A percentile compares a stretch with the other conserved stretches of the same genome.
Evolutionary conservation across 1,140 invertebrate species (phyloP).

Genomic region (Arion vulgaris): DNA sequence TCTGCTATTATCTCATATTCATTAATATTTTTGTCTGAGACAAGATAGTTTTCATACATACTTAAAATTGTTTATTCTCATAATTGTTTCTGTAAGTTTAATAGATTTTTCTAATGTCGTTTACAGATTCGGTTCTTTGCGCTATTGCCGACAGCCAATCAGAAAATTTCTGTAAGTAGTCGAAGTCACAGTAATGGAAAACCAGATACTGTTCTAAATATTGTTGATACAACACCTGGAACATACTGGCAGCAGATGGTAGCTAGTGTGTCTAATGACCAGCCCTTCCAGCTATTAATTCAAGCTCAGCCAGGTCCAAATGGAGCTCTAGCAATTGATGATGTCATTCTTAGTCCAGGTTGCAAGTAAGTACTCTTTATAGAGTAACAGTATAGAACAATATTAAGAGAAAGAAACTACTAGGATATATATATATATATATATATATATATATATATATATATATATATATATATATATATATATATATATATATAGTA

Average conservation of each 20-base stretch:
- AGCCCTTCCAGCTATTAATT: slow-evolving; percentile 62
- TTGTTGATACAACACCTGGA: slow-evolving; percentile 52
- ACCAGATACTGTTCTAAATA: slow-evolving; percentile 50
- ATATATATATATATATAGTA: too few species aligned
- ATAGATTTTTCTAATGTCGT: background rate
- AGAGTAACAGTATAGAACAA: too few species aligned
- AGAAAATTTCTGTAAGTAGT: slow-evolving; percentile 57
- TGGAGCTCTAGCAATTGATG: slow-evolving; percentile 71
- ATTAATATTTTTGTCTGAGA: too few species aligned
- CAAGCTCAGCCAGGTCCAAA: slow-evolving; percentile 55
- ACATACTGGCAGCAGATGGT: slow-evolving; percentile 56
- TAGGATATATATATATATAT: too few species aligned
- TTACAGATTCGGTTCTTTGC: slow-evolving; percentile 39
- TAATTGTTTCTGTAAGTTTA: too few species aligned
- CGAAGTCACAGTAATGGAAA: slow-evolving; percentile 55
- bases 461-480: too few species aligned
- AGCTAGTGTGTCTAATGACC: slow-evolving; percentile 38
- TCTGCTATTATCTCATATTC: too few species aligned
- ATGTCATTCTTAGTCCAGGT: slow-evolving; percentile 55
- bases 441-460: too few species aligned
- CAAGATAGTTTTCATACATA: too few species aligned
- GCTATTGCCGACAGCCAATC: slow-evolving; percentile 65
- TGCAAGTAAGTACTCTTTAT: slow-evolving; percentile 22
- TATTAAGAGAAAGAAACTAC: too few species aligned
- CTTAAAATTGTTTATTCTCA: too few species aligned